Base-by-base conservation (phyloP, 2,797 vertebrate species). In the Coilia nasus region DNA sequence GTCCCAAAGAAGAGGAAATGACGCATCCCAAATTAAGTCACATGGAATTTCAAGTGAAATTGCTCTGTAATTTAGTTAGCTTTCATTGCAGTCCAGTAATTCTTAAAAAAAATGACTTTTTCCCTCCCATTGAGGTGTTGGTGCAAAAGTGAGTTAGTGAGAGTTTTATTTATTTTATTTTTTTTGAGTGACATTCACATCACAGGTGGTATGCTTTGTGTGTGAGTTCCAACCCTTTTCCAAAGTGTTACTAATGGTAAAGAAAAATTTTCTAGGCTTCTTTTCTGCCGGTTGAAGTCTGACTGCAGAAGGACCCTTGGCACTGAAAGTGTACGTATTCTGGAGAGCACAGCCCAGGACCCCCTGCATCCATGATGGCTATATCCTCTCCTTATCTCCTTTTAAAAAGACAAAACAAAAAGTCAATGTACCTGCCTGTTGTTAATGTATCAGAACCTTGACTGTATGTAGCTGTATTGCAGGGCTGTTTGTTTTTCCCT, bases 221-320 rank as follows among this genome's bases (percentile, higher is more conserved):
- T 99, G 97, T 99, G 96, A 97, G 96, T 98, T 98, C 97, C 97
- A 97, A 97, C 97, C 97, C 97, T 99, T 99, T 99, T 99, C 97
- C 97, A 99, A 99, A 99, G 98, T 99, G 98, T 99, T 99, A 99
- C 98, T 99, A 99, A 99, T 99, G 98, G 98, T 98, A 99, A 99
- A 99, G 97, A 99, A 98, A 97, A 97, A 99, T 99, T 99, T 99
- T 99, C 98, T 99, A 99, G 98, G 98, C 98, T 99, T 97, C 98
- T 99, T 98, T 99, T 99, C 98, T 99, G 97, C 98, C 97, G 98
- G 98, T 99, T 99, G 98, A 99, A 99, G 98, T 98, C 98, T 98
- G 98, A 99, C 98, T 99, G 97, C 98, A 99, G 98, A 97, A 95
- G 98, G 98, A 99, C 97, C 98, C 98, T 98, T 98, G 98, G 98